Evolutionary conservation across 2,797 vertebrate genomes (phyloP), one percentile per base, ranked within the genome.

Genomic region (Sciurus carolinensis): DNA sequence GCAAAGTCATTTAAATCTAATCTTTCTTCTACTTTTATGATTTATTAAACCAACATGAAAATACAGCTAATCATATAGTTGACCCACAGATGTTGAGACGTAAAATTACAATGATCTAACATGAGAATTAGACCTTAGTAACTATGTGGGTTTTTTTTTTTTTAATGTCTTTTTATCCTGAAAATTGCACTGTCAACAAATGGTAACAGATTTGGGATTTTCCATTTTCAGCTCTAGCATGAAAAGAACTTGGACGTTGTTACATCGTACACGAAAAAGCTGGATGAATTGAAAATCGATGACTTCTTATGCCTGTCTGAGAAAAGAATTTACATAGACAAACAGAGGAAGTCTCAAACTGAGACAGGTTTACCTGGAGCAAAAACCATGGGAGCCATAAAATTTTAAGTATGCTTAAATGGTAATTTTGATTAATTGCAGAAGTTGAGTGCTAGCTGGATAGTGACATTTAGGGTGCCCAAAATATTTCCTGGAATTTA

Each of bases 31-130:
- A 26, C 20, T 84, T 90, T 94, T 50, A 33, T 90, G 36, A 12
- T 89, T 94, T 92, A 77, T 52, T 92, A 91, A 93, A 76, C 87
- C 15, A 81, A 22, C 18, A 59, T 86, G 18, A 94, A 96, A 88
- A 92, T 92, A 87, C 12, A 95, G 10, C 24, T 85, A 94, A 80
- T 15, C 33, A 66, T 8, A 28, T 3, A 42, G 18, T 47, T 93
- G 75, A 86, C 24, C 57, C 30, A 91, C 28, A 92, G 77, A 91
- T 91, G 39, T 15, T 50, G 47, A 28, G 6, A 50, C 15, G 95
- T 87, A 90, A 81, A 82, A 90, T 93, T 77, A 95, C 83, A 39
- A 17, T 57, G 4, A 12, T 73, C 26, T 79, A 93, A 87, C 1
- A 26, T 64, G 52, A 15, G 30, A 85, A 97, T 85, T 75, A 91